Evolutionary conservation across 2,888 invertebrate species (phyloP).

Genomic region (Nasonia oneida): DNA sequence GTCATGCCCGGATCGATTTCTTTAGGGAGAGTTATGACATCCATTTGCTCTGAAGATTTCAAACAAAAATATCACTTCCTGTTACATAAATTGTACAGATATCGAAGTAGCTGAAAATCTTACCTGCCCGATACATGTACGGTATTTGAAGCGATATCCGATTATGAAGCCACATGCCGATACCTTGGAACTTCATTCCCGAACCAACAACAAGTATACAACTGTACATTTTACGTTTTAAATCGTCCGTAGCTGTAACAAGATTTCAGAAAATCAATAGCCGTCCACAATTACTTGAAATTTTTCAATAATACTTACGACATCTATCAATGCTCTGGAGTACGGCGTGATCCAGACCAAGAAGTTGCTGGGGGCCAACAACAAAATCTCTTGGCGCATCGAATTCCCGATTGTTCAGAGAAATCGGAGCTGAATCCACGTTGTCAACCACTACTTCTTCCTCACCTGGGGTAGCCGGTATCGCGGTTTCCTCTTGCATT

Average conservation of each 20-base stretch:
- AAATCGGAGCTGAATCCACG: conserved; percentile 77
- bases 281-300: background rate
- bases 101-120: conserved; percentile 31
- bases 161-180: conserved; percentile 93
- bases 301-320: conserved; percentile 80
- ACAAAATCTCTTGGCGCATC: conserved; percentile 83
- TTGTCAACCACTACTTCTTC: conserved; percentile 80
- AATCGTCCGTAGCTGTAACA: conserved; percentile 87
- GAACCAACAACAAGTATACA: conserved; percentile 95
- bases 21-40: conserved; percentile 94
- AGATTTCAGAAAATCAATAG: conserved; percentile 37
- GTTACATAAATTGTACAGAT: background rate
- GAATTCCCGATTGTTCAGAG: conserved; percentile 74
- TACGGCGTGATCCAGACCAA: conserved; percentile 94
- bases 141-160: conserved; percentile 92
- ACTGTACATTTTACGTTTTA: conserved; percentile 96
- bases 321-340: conserved; percentile 95
- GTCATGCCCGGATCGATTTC: conserved; percentile 95
- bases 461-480: conserved; percentile 74
- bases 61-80: conserved; percentile 33
- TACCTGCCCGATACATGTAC: conserved; percentile 86
- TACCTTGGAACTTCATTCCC: conserved; percentile 92
- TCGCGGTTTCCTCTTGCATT: conserved; percentile 79
- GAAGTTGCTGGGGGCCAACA: conserved; percentile 88
- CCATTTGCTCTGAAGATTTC: conserved; percentile 84